Evolutionary conservation across 2,113 vertebrate genomes (phyloP), one percentile per base, ranked within the genome.

Genomic region (Nerophis lumbriciformis): DNA sequence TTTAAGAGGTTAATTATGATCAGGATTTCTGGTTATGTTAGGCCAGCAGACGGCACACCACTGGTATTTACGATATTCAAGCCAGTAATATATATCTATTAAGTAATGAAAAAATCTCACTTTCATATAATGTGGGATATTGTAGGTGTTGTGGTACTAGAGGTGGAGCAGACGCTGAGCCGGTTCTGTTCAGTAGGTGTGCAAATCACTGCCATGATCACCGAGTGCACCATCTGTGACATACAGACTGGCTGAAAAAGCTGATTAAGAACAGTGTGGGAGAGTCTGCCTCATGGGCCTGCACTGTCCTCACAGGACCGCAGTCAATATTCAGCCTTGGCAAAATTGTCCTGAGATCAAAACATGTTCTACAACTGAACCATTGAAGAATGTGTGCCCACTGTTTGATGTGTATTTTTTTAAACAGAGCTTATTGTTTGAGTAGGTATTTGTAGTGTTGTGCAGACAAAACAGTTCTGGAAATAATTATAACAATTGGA

Each of bases 181-280:
- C 1, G 76, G 75, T 72, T 79, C 73, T 77, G 79, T 78, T 76
- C 74, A 76, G 77, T 76, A 72, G 82, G 83, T 84, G 72, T 71
- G 77, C 71, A 73, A 72, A 82, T 73, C 51, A 48, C 71, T 82
- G 83, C 76, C 84, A 80, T 69, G 63, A 85, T 87, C 65, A 36
- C 82, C 54, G 72, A 80, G 85, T 16, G 59, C 62, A 69, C 88
- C 90, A 91, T 92, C 90, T 91, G 89, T 86, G 83, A 61, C 49
- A 11, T 55, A 60, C 59, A 69, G 83, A 56, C 69, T 77, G 78
- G 61, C 76, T 63, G 76, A 78, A 72, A 65, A 71, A 70, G 68
- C 68, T 65, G 65, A 70, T 76, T 50, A 35, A 53, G 61, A 53
- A 0, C 28, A 28, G 75, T 71, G 64, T 80, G 71, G 13, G 53